Conservation (phyloP, 2,113 vertebrate genomes). For the Pluvianellus socialis region DNA sequence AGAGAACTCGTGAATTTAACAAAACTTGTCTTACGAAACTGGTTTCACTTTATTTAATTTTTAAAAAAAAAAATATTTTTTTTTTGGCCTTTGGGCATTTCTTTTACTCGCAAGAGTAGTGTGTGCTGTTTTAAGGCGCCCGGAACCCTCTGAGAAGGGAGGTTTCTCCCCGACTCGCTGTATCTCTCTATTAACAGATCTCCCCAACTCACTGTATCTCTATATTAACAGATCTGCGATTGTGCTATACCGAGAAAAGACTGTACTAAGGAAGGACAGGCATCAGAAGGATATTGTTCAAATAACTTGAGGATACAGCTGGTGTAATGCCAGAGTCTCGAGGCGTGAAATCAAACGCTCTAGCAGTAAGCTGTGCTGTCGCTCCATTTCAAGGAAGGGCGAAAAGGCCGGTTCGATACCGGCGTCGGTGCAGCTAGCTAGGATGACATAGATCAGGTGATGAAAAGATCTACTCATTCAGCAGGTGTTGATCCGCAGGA, state of each 20-base stretch:
- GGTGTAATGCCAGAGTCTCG: not conserved
- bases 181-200: not conserved
- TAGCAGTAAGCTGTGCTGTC: not conserved
- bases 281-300: not conserved
- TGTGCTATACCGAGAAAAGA: slow-evolving; percentile 9
- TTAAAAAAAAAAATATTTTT: too few species aligned
- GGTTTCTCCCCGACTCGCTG: not conserved
- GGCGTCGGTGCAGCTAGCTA: not conserved
- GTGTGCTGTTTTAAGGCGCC: slow-evolving; percentile 51
- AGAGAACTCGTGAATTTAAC: slow-evolving; percentile 58
- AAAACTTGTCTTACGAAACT: slow-evolving; percentile 59
- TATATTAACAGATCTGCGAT: slow-evolving; percentile 9
- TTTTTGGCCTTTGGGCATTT: slow-evolving; percentile 59
- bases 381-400: not conserved
- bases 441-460: not conserved
- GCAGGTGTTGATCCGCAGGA: not conserved
- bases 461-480: not conserved
- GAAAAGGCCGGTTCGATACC: not conserved
- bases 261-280: slow-evolving; percentile 20
- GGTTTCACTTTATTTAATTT: slow-evolving; percentile 6
- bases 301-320: not conserved
- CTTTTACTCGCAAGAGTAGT: slow-evolving; percentile 52
- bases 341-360: not conserved
- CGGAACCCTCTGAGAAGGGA: slow-evolving; percentile 17
- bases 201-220: not conserved